Evolutionary conservation across 2,113 vertebrate species (phyloP).

Genomic region (Brienomyrus longianalis): DNA sequence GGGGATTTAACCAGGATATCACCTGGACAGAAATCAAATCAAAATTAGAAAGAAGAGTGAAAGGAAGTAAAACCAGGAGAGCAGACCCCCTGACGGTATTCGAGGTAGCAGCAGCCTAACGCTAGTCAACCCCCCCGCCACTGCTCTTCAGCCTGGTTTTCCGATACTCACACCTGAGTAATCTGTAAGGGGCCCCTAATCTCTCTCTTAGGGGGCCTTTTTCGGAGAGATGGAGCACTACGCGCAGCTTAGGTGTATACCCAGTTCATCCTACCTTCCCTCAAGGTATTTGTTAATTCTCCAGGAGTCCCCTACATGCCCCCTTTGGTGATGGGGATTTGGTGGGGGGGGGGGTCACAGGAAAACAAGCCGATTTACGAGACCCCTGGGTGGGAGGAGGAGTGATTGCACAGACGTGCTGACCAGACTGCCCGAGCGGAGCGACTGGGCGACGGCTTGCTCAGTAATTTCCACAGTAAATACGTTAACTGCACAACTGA

Average conservation of each 20-base stretch:
- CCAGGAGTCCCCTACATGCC: background rate
- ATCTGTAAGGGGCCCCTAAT: background rate
- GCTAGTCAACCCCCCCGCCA: background rate
- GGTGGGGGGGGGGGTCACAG: too few species aligned
- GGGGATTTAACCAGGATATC: constrained; percentile 29
- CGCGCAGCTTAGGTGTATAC: background rate
- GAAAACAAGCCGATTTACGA: constrained; percentile 45
- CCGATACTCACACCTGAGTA: background rate
- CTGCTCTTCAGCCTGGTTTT: background rate
- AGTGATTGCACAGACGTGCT: constrained; percentile 48
- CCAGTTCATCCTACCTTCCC: background rate
- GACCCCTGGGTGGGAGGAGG: constrained; percentile 47
- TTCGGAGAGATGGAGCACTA: background rate
- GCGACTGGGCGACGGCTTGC: constrained; percentile 38
- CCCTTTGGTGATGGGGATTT: background rate
- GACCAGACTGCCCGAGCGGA: constrained; percentile 43
- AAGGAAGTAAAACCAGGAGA: background rate
- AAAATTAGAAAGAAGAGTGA: constrained; percentile 6
- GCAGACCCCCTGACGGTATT: background rate
- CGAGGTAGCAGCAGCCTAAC: background rate
- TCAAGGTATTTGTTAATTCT: background rate
- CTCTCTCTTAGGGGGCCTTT: background rate
- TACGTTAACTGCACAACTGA: constrained; percentile 43
- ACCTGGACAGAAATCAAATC: constrained; percentile 10
- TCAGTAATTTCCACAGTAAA: constrained; percentile 47